Base-by-base conservation (phyloP, 2,797 vertebrate genomes). In the Cyclopterus lumpus region DNA sequence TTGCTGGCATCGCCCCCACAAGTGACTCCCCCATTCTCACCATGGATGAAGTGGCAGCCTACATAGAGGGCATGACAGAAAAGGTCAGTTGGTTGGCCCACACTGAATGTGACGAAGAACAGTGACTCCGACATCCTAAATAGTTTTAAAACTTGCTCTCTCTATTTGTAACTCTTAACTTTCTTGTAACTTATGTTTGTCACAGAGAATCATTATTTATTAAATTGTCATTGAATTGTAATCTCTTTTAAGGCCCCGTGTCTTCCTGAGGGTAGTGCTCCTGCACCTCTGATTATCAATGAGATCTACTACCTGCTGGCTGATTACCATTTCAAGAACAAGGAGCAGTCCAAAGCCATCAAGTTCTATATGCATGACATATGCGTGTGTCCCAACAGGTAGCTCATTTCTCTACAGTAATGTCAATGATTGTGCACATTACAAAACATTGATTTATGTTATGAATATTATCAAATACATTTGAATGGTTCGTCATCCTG, bases 261-360 rank as follows among this genome's bases (percentile, higher is more conserved):
- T 67, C 96, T 99, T 42, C 97, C 97, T 0, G 97, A 97, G 65
- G 97, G 96, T n/a, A 94, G 96, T 0, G 92, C 96, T 73, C 94
- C 95, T 44, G 95, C 94, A 15, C 97, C 97, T 71, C 95, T 95
- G 0, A 95, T 99, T 85, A 96, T 97, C 71, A 96, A 96, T 36
- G 98, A 99, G 88, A 92, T 99, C 18, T 99, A 96, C 92, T 99
- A 99, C 82, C 95, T 99, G 62, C 92, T 99, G 89, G 98, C 97
- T 22, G 98, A 99, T 77, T 99, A 99, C 87, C 98, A 99, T 83
- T 99, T 99, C 92, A 99, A 99, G 91, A 99, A 99, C 92, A 99
- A 99, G 89, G 98, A 99, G 69, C 98, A 98, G 88, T 96, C 97
- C 54, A 99, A 99, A 90, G 98, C 98, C 80, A 97, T 99, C 88